These are phyloP conservation scores for Myiozetetes cayanensis DNA, from an alignment of 2,113 vertebrate species.

Conservation along the genomic window DNA sequence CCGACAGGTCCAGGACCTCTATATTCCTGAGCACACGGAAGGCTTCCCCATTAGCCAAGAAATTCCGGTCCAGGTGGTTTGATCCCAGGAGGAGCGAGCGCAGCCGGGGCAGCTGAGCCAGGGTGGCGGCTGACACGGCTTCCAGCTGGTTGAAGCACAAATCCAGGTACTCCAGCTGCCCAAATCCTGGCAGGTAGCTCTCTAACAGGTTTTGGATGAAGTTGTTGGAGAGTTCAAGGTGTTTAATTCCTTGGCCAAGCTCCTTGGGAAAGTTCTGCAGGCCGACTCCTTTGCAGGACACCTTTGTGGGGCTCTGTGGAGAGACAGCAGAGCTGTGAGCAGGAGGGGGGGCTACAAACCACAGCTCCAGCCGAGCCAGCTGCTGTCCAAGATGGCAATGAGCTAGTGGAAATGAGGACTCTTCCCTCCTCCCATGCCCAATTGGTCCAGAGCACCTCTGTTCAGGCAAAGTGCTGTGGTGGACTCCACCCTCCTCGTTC, in stretches of 20 bases:
- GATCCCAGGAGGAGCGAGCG: conserved; percentile 72
- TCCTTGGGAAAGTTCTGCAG: conserved; percentile 71
- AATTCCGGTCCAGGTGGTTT: conserved; percentile 70
- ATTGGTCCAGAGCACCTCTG: background rate
- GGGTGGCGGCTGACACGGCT: conserved; percentile 63
- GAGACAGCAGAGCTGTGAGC: background rate
- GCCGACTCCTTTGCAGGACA: conserved; percentile 71
- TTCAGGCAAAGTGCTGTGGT: background rate
- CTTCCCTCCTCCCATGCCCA: background rate
- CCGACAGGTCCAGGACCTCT: conserved; percentile 73
- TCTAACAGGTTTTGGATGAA: conserved; percentile 73
- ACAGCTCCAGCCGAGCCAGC: background rate
- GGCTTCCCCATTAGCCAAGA: conserved; percentile 63
- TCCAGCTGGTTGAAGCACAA: conserved; percentile 78
- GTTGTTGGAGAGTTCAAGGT: conserved; percentile 81
- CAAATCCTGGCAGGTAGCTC: conserved; percentile 25
- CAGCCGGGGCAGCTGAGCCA: conserved; percentile 70
- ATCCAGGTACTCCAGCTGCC: conserved; percentile 74
- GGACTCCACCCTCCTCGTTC: background rate
- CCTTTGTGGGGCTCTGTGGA: conserved; percentile 23
- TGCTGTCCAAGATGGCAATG: background rate
- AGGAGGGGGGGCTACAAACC: background rate
- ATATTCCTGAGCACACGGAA: conserved; percentile 68
- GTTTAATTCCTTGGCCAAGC: conserved; percentile 62
- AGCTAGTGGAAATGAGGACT: background rate